Evolutionary conservation across 2,888 invertebrate species (phyloP), one percentile per base, ranked within the genome.

Genomic region (Phengaris arion): DNA sequence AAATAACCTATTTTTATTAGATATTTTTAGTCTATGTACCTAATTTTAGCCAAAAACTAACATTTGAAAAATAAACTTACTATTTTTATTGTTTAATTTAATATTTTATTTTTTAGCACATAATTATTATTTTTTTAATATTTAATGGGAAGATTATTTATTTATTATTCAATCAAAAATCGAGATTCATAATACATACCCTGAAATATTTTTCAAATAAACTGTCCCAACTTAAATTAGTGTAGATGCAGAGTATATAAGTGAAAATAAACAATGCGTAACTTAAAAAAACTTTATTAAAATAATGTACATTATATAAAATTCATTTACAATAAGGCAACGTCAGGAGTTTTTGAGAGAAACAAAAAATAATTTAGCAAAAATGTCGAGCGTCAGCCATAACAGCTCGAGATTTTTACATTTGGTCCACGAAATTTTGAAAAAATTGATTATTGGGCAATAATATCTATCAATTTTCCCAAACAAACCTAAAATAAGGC

Each of bases 341-440:
- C 87, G 81, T 85, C 87, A 81, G 85, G 84, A 81, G 78, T 70
- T 76, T 70, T 15, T 10, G 70, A 70, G 15, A 51, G 12, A 51
- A 48, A 69, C 78, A 76, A 74, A 76, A 45, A n/a, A n/a, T n/a
- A n/a, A n/a, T n/a, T 79, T 74, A 82, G 81, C 88, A 92, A 92
- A 93, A 92, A 92, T 90, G 86, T 92, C 93, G 89, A 88, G 85
- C 86, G 87, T 89, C 93, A 93, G 93, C 93, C 93, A 93, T 92
- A 84, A 84, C 80, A 82, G 85, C 85, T 87, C 88, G 90, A 93
- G 88, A 92, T 92, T 92, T 92, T 93, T 91, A 86, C 81, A 35
- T 64, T 79, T 78, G 78, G 77, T 80, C 81, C 80, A 59, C 51
- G 59, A 72, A 52, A 51, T 72, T 80, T 79, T 81, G 79, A 76